Evolutionary conservation across 1,140 invertebrate species (phyloP).

Genomic region (Ladona fulva): DNA sequence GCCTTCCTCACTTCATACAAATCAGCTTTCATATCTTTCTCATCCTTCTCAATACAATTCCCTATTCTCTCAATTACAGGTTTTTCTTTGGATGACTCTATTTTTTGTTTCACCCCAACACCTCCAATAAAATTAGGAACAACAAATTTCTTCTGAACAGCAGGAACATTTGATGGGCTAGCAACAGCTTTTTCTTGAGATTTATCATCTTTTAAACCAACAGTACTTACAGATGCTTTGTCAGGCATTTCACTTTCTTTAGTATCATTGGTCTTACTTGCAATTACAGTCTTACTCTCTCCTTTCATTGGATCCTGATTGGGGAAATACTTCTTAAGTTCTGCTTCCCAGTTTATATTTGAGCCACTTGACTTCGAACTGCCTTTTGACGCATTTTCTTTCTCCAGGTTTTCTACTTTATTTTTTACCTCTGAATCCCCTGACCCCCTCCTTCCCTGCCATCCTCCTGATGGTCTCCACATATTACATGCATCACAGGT

Average conservation of each 20-base stretch:
- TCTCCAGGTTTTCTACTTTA: background rate
- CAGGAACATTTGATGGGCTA: background rate
- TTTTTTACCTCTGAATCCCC: slow-evolving; percentile 19
- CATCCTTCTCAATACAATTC: background rate
- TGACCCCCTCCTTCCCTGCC: slow-evolving; percentile 16
- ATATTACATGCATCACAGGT: slow-evolving; percentile 45
- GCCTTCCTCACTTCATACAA: slow-evolving; percentile 33
- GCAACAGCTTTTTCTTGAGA: slow-evolving; percentile 14
- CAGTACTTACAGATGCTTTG: background rate
- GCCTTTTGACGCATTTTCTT: background rate
- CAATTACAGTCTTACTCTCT: background rate
- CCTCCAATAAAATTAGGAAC: slow-evolving; percentile 25
- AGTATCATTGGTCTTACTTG: background rate
- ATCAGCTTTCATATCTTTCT: slow-evolving; percentile 21
- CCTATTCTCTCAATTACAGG: slow-evolving; percentile 9
- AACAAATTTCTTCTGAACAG: background rate
- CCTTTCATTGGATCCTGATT: background rate
- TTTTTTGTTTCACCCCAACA: slow-evolving; percentile 19
- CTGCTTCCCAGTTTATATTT: slow-evolving; percentile 18
- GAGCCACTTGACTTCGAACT: background rate
- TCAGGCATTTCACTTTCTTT: slow-evolving; percentile 9
- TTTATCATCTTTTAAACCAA: slow-evolving; percentile 11
- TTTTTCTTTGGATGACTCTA: slow-evolving; percentile 17
- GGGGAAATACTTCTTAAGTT: slow-evolving; percentile 21
- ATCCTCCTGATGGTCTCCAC: slow-evolving; percentile 28